phyloP scores from a whole-genome alignment of 2,113 vertebrate genomes.

The Carettochelys insculpta region DNA sequence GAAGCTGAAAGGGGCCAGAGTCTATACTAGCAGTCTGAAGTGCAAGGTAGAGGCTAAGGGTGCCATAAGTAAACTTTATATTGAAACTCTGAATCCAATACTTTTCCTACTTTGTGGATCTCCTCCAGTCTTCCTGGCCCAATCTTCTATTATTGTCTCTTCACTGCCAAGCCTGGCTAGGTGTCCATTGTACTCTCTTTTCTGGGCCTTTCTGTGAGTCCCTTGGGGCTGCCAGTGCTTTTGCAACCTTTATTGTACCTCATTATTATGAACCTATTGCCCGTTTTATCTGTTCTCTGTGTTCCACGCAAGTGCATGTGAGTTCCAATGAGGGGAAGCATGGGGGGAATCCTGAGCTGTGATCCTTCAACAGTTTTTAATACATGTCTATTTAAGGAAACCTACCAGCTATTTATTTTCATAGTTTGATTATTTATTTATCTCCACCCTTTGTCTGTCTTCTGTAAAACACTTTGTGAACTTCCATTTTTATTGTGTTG shows the following conservation, averaged over 20 bases:
- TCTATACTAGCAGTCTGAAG: not conserved
- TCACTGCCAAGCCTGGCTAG: not conserved
- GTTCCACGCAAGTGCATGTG: not conserved
- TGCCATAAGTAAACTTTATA: not conserved
- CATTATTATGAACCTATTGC: not conserved
- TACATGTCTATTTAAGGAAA: not conserved
- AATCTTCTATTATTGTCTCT: rapidly evolving
- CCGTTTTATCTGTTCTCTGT: not conserved
- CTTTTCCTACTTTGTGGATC: rapidly evolving
- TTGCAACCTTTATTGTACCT: rapidly evolving
- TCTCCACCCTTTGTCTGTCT: not conserved
- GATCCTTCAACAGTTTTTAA: not conserved
- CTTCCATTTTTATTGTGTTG: rapidly evolving
- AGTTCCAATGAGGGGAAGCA: too few relatives aligned
- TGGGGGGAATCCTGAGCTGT: not conserved
- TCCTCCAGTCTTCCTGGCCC: not conserved
- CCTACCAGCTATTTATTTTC: not conserved
- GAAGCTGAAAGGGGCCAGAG: not conserved
- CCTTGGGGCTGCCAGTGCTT: not conserved
- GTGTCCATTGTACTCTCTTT: not conserved
- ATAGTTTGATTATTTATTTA: not conserved
- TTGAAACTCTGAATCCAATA: not conserved
- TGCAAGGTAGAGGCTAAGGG: not conserved
- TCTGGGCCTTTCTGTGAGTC: not conserved
- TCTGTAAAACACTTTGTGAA: not conserved